Evolutionary conservation across 1,140 invertebrate genomes (phyloP).

Genomic region (Calosoma granatense): DNA sequence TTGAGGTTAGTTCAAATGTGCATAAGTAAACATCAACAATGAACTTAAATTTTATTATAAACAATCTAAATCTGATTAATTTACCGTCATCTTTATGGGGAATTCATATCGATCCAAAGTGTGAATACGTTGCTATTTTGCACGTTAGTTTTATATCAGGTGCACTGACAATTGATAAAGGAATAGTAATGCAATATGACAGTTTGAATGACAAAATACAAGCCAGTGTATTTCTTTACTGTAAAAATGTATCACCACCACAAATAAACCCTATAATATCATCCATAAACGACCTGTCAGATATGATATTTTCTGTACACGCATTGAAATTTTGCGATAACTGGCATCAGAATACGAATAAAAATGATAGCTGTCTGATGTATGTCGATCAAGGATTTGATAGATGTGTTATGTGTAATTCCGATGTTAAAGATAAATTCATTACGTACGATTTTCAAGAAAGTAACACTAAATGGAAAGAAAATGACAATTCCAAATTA

Average conservation of each 20-base stretch:
- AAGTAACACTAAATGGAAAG: not conserved
- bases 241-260: not conserved
- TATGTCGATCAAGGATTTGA: not conserved
- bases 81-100: constrained; percentile 1
- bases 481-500: not conserved
- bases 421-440: not conserved
- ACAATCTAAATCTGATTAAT: not conserved
- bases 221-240: not conserved
- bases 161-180: not conserved
- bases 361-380: not conserved
- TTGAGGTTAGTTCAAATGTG: too few species aligned
- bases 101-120: not conserved
- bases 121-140: not conserved
- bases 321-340: not conserved
- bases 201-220: not conserved
- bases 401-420: not conserved
- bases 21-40: too few species aligned
- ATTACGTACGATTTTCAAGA: not conserved
- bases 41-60: not conserved
- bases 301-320: not conserved
- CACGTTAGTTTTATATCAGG: not conserved
- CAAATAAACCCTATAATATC: not conserved
- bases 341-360: not conserved
- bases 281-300: not conserved
- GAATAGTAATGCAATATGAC: not conserved